Conservation (phyloP, 2,888 invertebrate genomes). For the Heliconius ismenius region DNA sequence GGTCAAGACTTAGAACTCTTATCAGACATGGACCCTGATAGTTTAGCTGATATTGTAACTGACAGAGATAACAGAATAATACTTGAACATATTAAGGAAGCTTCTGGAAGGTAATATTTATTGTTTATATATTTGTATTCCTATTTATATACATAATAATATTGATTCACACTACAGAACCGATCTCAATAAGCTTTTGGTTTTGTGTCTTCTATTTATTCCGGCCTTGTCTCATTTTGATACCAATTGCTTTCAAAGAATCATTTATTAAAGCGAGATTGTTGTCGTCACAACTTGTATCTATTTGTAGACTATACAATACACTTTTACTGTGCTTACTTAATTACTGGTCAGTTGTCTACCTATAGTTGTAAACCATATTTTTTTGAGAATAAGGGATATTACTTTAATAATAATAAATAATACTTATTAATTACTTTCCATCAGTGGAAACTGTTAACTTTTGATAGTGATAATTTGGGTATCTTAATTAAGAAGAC, state of each 20-base stretch:
- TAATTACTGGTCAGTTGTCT: not conserved
- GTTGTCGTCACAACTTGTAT: no score
- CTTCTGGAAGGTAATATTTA: slow-evolving; percentile 85
- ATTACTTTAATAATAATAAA: not conserved
- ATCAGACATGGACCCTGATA: slow-evolving; percentile 95
- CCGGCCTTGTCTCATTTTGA: not conserved
- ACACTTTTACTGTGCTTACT: not conserved
- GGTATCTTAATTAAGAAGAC: not conserved
- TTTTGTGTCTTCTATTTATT: not conserved
- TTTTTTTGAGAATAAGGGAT: not conserved
- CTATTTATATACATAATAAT: not conserved
- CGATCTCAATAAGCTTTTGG: not conserved
- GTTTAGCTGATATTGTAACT: slow-evolving; percentile 90
- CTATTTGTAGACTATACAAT: not conserved
- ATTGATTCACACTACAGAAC: not conserved
- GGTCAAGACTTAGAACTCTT: slow-evolving; percentile 92
- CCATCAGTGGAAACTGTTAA: no score
- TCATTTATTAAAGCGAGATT: not conserved
- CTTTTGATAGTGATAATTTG: no score
- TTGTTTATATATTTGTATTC: not conserved
- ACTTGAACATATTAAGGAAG: slow-evolving; percentile 90
- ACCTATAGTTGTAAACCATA: not conserved
- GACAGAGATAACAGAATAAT: slow-evolving; percentile 88
- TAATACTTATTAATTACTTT: no score
- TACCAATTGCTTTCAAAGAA: not conserved